These are phyloP conservation scores for Sitobion miscanthi DNA, from an alignment of 1,140 invertebrate species.

Conservation along the genomic window DNA sequence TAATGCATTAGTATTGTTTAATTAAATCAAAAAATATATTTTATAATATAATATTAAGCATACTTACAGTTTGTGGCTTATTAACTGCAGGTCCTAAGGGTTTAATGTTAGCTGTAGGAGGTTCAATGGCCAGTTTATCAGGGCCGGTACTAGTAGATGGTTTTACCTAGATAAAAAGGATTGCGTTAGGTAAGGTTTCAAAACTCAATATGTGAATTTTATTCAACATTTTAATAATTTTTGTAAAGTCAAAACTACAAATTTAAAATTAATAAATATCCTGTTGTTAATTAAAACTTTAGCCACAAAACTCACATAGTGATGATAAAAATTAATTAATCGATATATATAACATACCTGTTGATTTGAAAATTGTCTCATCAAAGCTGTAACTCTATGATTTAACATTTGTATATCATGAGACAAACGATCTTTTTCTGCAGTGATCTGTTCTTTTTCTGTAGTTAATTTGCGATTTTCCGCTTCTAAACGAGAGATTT, in stretches of 20 bases:
- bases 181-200: neutral
- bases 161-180: slow-evolving; percentile 65
- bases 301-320: neutral
- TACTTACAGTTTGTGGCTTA: slow-evolving; percentile 62
- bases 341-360: slow-evolving; percentile 39
- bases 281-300: neutral
- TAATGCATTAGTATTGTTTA: neutral
- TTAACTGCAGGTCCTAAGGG: slow-evolving; percentile 75
- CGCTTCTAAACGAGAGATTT: neutral
- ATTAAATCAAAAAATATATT: neutral
- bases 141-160: slow-evolving; percentile 69
- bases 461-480: slow-evolving; percentile 52
- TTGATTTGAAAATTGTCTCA: slow-evolving; percentile 75
- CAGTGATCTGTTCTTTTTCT: slow-evolving; percentile 74
- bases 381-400: slow-evolving; percentile 76
- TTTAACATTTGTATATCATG: slow-evolving; percentile 76
- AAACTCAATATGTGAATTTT: neutral
- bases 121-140: slow-evolving; percentile 76
- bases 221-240: neutral
- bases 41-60: slow-evolving; percentile 4
- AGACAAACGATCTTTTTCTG: slow-evolving; percentile 69
- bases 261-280: neutral
- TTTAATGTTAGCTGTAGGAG: slow-evolving; percentile 90
- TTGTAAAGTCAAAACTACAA: neutral
- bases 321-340: neutral